Conservation (phyloP, 2,888 invertebrate species). For the Hydraecia micacea region DNA sequence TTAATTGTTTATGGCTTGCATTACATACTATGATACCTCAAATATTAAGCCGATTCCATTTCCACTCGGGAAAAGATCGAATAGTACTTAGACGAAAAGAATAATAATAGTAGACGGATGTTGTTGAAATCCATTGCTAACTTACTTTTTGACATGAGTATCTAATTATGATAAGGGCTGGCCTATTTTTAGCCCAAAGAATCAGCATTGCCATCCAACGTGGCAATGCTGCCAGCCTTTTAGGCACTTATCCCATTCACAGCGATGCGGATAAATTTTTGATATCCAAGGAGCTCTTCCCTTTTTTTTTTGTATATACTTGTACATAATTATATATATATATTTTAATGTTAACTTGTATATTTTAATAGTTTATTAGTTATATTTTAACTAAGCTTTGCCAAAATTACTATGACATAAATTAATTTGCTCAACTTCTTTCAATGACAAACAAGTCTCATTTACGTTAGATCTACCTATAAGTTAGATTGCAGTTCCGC, state of each 20-base stretch:
- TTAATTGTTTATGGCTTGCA: neutral
- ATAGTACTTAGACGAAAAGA: too few relatives aligned
- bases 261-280: neutral
- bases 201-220: neutral
- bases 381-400: neutral
- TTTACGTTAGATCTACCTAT: constrained; percentile 16
- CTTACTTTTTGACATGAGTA: neutral
- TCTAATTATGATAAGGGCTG: neutral
- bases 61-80: neutral
- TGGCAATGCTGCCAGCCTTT: neutral
- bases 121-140: neutral
- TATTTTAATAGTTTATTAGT: neutral
- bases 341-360: neutral
- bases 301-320: neutral
- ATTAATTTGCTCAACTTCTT: neutral
- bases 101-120: neutral
- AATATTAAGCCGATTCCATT: neutral
- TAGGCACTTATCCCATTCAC: neutral
- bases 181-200: neutral
- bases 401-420: neutral
- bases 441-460: neutral
- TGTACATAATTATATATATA: neutral
- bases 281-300: neutral
- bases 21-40: neutral
- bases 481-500: constrained; percentile 56